These are phyloP conservation scores for Agrypnus murinus DNA, from an alignment of 2,888 invertebrate species.

Conservation along the genomic window DNA sequence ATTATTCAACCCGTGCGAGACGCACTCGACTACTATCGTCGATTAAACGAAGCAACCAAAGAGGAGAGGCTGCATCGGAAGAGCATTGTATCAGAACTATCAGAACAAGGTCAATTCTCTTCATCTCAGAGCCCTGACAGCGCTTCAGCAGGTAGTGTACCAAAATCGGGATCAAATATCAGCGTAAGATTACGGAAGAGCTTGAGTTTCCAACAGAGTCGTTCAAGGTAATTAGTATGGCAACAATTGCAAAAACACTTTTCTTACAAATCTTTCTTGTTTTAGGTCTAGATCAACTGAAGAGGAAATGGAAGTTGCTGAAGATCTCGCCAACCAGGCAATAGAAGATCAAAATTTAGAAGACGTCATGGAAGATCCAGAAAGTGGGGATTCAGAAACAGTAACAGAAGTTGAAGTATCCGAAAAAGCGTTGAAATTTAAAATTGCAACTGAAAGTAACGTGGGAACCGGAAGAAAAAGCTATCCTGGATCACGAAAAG, in stretches of 20 bases:
- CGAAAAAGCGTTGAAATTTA: slow-evolving; percentile 84
- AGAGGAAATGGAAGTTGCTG: slow-evolving; percentile 61
- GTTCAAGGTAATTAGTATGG: slow-evolving; percentile 65
- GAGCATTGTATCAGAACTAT: slow-evolving; percentile 71
- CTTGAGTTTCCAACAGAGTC: slow-evolving; percentile 69
- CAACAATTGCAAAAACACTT: background rate
- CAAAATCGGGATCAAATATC: slow-evolving; percentile 72
- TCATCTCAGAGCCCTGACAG: slow-evolving; percentile 72
- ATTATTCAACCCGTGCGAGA: slow-evolving; percentile 78
- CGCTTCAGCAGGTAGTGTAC: slow-evolving; percentile 66
- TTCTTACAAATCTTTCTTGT: background rate
- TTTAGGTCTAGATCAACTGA: slow-evolving; percentile 72
- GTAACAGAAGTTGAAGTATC: slow-evolving; percentile 84
- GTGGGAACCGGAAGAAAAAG: slow-evolving; percentile 74
- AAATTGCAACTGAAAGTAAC: slow-evolving; percentile 82
- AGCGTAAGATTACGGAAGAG: slow-evolving; percentile 75
- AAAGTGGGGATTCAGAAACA: slow-evolving; percentile 79
- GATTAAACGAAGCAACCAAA: slow-evolving; percentile 77
- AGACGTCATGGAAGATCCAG: slow-evolving; percentile 75
- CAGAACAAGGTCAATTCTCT: slow-evolving; percentile 65
- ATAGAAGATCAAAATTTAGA: slow-evolving; percentile 69
- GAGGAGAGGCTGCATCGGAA: slow-evolving; percentile 76
- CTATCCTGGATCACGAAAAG: slow-evolving; percentile 81
- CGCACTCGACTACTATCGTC: slow-evolving; percentile 77
- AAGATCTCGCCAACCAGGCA: slow-evolving; percentile 67